Evolutionary conservation across 1,140 invertebrate genomes (phyloP).

Genomic region (Drosophila carrolli): DNA sequence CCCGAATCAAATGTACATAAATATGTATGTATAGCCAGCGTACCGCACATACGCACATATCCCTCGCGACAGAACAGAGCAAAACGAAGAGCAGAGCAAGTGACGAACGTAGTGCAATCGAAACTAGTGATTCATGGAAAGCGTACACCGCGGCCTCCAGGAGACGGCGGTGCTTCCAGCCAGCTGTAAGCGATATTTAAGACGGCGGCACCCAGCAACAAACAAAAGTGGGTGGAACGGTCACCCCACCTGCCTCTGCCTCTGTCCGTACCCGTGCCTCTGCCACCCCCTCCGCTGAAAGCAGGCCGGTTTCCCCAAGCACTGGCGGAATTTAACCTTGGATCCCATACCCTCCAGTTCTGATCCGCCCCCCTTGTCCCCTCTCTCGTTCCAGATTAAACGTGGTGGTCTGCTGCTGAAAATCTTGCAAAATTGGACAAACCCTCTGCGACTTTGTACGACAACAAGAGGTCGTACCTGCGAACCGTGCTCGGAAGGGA

Average conservation of each 20-base stretch:
- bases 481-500: slow-evolving; percentile 74
- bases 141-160: slow-evolving; percentile 62
- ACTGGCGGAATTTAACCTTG: slow-evolving; percentile 10
- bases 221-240: slow-evolving; percentile 14
- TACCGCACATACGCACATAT: slow-evolving; percentile 50
- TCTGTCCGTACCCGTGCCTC: slow-evolving; percentile 29
- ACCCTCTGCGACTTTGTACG: slow-evolving; percentile 83
- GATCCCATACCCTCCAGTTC: not conserved
- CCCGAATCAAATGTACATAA: slow-evolving; percentile 59
- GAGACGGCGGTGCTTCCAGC: slow-evolving; percentile 43
- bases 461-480: slow-evolving; percentile 82
- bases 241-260: slow-evolving; percentile 15
- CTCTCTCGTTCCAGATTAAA: slow-evolving; percentile 58
- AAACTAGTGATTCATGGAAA: slow-evolving; percentile 75
- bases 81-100: slow-evolving; percentile 39
- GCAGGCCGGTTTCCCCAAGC: not conserved
- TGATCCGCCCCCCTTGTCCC: not conserved
- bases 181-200: slow-evolving; percentile 58
- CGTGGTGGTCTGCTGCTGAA: slow-evolving; percentile 55
- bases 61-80: slow-evolving; percentile 28
- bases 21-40: slow-evolving; percentile 55
- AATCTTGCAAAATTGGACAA: slow-evolving; percentile 83
- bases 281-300: not conserved
- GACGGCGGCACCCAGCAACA: slow-evolving; percentile 11
- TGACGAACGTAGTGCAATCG: slow-evolving; percentile 65